Evolutionary conservation across 2,113 vertebrate genomes (phyloP), one percentile per base, ranked within the genome.

Genomic region (Microcebus lehilahytsara): DNA sequence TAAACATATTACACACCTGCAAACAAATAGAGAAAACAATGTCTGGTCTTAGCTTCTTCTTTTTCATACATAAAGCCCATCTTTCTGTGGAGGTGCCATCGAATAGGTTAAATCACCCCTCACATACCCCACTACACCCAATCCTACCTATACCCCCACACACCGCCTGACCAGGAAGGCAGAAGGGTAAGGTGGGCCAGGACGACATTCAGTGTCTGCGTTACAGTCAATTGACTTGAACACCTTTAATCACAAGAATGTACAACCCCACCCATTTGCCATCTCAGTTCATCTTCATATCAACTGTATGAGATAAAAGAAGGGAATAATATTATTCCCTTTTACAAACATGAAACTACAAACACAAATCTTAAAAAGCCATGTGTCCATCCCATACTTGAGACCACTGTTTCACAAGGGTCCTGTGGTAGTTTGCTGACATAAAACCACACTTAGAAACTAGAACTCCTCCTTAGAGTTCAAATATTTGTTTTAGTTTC

Each of bases 401-500:
- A 90, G n/a, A 89, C 23, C 4, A 20, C 53, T 49, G 17, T 51
- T 10, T 72, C 42, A 2, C 46, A 42, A 67, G 64, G 34, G 4
- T 75, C 14, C 19, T 88, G 2, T 17, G 17, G 37, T 56, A 93
- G 27, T 78, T 66, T 71, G 37, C 34, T 60, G 74, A 32, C 49
- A 75, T 34, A 40, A 95, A 97, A 40, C 14, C 40, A 85, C 8
- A 92, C 17, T 80, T 93, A 75, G 60, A 96, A 72, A 13, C 42
- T 46, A 60, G 51, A 89, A 86, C 40, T 80, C 40, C 56, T 92
- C 53, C 80, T 66, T 34, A 40, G 91, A 72, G 42, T 60, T 62
- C 66, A 93, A 72, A 27, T 94, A 80, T 91, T 95, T 85, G 32
- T 95, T 93, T 80, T 64, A 69, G 49, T 85, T 85, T 69, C n/a